phyloP scores from a whole-genome alignment of 2,113 vertebrate genomes.

The Podocnemis expansa region DNA sequence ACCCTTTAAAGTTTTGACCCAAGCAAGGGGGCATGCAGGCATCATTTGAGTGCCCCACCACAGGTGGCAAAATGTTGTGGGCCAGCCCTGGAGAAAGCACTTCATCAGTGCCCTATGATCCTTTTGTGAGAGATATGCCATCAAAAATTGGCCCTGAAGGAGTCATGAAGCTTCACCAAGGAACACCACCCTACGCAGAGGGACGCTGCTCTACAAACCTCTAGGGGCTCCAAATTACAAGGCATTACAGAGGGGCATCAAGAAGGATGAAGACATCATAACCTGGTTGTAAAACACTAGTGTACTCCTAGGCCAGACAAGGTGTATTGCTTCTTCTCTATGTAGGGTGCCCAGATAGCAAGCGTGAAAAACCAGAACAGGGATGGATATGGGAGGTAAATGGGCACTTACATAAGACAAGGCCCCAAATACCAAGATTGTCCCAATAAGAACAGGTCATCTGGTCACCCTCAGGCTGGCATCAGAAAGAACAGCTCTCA shows the following conservation, averaged over 20 bases:
- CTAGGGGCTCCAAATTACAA: neutral
- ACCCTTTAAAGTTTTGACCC: no score
- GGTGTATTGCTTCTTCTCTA: neutral
- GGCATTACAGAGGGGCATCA: neutral
- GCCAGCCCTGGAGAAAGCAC: neutral
- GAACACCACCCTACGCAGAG: neutral
- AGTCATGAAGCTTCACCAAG: constrained; percentile 5
- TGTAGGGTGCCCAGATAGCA: no score
- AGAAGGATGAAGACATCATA: neutral
- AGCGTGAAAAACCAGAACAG: no score
- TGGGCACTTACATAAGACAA: no score
- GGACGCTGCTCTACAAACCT: neutral
- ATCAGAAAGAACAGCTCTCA: no score
- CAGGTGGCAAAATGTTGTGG: no score
- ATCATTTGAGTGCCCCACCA: no score
- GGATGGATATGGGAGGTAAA: no score
- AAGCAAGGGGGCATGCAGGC: no score
- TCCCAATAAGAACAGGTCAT: no score
- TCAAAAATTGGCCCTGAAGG: neutral
- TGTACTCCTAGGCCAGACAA: neutral
- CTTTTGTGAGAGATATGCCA: neutral
- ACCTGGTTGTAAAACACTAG: neutral
- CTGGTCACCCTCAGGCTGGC: neutral
- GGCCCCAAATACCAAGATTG: no score
- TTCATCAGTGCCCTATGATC: neutral